These are phyloP conservation scores for Neostethus bicornis DNA, from an alignment of 2,797 vertebrate species.

Conservation along the genomic window DNA sequence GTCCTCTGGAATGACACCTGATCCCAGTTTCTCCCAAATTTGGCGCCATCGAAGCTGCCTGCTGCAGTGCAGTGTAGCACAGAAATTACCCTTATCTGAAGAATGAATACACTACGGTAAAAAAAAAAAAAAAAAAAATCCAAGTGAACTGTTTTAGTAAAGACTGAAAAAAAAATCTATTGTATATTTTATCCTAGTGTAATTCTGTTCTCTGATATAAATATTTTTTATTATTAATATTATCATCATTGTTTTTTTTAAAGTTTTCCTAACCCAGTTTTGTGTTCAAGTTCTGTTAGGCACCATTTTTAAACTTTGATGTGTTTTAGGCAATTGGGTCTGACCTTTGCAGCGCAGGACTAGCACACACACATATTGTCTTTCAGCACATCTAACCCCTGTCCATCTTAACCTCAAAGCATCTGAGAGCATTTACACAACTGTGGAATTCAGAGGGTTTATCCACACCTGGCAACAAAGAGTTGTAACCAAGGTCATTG, in stretches of 20 bases:
- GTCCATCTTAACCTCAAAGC: slow-evolving; percentile 38
- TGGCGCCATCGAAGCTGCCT: too few species aligned
- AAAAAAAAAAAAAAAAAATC: too few species aligned
- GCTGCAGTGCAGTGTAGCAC: too few species aligned
- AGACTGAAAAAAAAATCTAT: too few species aligned
- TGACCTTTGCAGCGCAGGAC: neutral
- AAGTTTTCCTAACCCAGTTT: neutral
- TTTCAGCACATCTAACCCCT: slow-evolving; percentile 27
- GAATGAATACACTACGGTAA: too few species aligned
- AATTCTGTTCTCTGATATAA: neutral
- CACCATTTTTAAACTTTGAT: neutral
- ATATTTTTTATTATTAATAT: neutral
- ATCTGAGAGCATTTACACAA: slow-evolving; percentile 67
- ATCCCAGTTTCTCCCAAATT: too few species aligned
- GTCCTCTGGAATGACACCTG: too few species aligned
- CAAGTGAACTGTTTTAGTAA: too few species aligned
- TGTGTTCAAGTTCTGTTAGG: neutral
- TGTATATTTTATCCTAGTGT: too few species aligned
- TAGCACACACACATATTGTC: slow-evolving; percentile 3
- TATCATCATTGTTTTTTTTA: too few species aligned
- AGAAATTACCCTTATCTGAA: too few species aligned
- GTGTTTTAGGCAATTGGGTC: neutral
- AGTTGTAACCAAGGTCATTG: slow-evolving; percentile 60
- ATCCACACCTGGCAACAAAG: slow-evolving; percentile 64
- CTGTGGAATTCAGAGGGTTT: slow-evolving; percentile 55